phyloP scores from a whole-genome alignment of 1,140 invertebrate genomes.

The Nasonia giraulti region DNA sequence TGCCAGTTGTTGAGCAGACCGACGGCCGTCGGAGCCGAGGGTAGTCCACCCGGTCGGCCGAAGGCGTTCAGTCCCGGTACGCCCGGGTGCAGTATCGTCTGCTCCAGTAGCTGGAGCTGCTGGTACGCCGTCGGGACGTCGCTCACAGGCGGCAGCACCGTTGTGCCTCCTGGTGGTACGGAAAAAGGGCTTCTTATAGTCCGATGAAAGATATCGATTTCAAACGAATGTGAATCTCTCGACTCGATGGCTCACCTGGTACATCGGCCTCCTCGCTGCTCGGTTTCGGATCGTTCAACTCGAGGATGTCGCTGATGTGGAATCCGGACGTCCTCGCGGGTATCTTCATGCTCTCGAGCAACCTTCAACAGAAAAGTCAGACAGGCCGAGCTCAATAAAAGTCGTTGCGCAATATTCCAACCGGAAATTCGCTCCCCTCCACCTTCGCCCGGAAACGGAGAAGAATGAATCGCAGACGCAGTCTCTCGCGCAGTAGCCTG shows the following conservation, averaged over 20 bases:
- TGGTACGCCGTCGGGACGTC: slow-evolving; percentile 70
- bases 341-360: slow-evolving; percentile 76
- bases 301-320: slow-evolving; percentile 85
- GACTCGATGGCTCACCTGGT: slow-evolving; percentile 57
- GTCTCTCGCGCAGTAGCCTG: background rate
- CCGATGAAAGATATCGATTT: too few relatives aligned
- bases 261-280: slow-evolving; percentile 63
- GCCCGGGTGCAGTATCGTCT: slow-evolving; percentile 69
- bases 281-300: slow-evolving; percentile 76
- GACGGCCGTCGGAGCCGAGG: slow-evolving; percentile 54
- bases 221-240: too few relatives aligned
- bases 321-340: slow-evolving; percentile 79
- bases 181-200: slow-evolving; percentile 10
- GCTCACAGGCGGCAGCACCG: slow-evolving; percentile 61
- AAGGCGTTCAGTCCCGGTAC: slow-evolving; percentile 46
- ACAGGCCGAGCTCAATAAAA: background rate
- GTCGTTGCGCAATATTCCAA: background rate
- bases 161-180: slow-evolving; percentile 60
- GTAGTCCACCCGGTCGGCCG: slow-evolving; percentile 56
- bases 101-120: slow-evolving; percentile 71
- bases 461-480: background rate
- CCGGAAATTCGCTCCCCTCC: background rate
- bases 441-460: background rate
- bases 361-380: slow-evolving; percentile 65
- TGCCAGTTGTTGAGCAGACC: slow-evolving; percentile 66